Evolutionary conservation across 2,113 vertebrate species (phyloP).

Genomic region (Oreochromis niloticus): DNA sequence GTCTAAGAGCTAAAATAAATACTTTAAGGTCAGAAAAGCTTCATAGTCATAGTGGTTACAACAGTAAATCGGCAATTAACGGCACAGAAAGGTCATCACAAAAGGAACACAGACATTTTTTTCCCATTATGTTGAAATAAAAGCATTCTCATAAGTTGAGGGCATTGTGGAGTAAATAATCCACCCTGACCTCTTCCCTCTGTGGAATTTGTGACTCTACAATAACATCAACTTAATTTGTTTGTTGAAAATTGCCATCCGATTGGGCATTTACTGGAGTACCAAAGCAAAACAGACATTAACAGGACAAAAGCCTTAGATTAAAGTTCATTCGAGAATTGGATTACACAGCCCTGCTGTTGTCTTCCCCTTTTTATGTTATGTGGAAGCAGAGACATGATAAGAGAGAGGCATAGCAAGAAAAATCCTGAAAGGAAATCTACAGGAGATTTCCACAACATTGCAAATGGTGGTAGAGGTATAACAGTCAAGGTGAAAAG

Average conservation of each 20-base stretch:
- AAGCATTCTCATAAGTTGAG: not conserved
- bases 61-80: not conserved
- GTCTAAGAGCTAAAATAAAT: fast-evolving
- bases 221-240: not conserved
- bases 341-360: not conserved
- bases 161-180: not conserved
- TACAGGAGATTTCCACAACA: not conserved
- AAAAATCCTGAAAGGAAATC: not conserved
- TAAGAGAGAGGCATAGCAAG: not conserved
- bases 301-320: not conserved
- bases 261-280: not conserved
- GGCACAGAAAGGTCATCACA: not conserved
- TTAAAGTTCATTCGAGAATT: not conserved
- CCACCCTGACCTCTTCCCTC: not conserved
- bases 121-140: not conserved
- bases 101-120: not conserved
- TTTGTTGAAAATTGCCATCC: not conserved
- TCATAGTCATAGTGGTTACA: not conserved
- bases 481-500: fast-evolving
- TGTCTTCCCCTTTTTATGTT: not conserved
- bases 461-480: fast-evolving
- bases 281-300: not conserved
- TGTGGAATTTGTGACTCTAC: not conserved
- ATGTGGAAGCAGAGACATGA: not conserved
- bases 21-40: fast-evolving